Base-by-base conservation (phyloP, 2,888 invertebrate species). In the Zaprionus obscuricornis region DNA sequence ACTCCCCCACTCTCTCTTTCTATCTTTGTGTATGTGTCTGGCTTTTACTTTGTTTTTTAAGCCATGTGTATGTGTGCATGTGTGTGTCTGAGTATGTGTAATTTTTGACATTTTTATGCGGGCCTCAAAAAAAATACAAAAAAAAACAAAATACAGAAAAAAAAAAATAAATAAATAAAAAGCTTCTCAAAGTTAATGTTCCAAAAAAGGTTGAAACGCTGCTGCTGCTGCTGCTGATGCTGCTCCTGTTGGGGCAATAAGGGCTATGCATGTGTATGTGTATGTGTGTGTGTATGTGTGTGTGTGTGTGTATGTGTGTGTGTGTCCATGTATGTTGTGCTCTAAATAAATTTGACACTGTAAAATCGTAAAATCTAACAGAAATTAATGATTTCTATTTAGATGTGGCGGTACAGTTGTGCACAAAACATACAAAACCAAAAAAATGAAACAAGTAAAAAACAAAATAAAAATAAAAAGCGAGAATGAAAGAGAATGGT, bases 81-180 rank as follows among this genome's bases (percentile, higher is more conserved):
- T 56, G 47, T 52, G 36, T 62, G 55, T 47, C n/a, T n/a, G 27
- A n/a, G 60, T 73, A 66, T 69, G 65, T 79, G 73, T 85, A 77
- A 84, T 86, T 82, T 82, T 82, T 82, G 81, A 86, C 86, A 86
- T 86, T 82, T 81, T 82, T 82, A 82, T 82, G 81, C 81, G 81
- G 81, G 81, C 71, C 71, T 67, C 70, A 85, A 78, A 81, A 68
- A 51, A 69, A 60, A 49, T 22, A 33, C 51, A 45, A 36, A 49
- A 14, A 49, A 37, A 10, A 52, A 27, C 31, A 58, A 34, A 45
- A 36, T 43, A 14, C 42, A 37, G n/a, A 52, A 27, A 26, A 58
- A 34, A 54, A 37, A 50, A 56, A 33, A 47, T 31, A 11, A 34
- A 34, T 11, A 18, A 50, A 49, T 50, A 72, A 68, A 68, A 73